Conservation (phyloP, 2,888 invertebrate species). For the Rhogogaster chlorosoma region DNA sequence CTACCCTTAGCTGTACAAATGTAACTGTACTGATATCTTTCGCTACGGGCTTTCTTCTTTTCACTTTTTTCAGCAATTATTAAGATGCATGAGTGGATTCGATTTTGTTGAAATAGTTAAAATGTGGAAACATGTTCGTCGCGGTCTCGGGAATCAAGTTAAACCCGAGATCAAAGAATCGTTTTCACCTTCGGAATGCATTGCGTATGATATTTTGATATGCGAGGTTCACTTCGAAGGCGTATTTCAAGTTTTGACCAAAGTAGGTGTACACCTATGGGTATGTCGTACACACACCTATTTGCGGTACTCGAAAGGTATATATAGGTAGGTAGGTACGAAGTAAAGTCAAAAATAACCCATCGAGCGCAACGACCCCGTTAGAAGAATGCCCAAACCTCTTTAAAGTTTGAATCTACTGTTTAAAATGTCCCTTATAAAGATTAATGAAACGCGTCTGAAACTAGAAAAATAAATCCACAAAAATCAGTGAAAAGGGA, state of each 20-base stretch:
- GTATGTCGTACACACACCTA: background rate
- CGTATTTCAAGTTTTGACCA: background rate
- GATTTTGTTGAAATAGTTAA: too few species aligned
- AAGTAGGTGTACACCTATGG: background rate
- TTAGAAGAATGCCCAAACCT: slow-evolving; percentile 41
- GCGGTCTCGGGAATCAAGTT: too few species aligned
- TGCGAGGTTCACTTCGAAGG: background rate
- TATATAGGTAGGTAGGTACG: background rate
- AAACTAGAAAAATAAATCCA: too few species aligned
- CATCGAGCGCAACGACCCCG: slow-evolving; percentile 42
- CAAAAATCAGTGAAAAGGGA: too few species aligned
- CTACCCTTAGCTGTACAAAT: background rate
- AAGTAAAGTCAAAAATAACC: slow-evolving; percentile 23
- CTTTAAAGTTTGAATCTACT: slow-evolving; percentile 28
- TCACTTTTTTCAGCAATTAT: background rate
- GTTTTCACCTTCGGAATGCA: background rate
- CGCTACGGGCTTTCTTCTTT: background rate
- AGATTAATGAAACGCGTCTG: too few species aligned
- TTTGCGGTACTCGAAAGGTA: slow-evolving; percentile 12
- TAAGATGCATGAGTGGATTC: background rate
- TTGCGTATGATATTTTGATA: background rate
- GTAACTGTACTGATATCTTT: background rate
- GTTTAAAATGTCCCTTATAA: slow-evolving; percentile 10
- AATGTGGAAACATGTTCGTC: too few species aligned
- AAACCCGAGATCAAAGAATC: too few species aligned